phyloP scores from a whole-genome alignment of 1,140 invertebrate species.

The Brachystomella parvula region DNA sequence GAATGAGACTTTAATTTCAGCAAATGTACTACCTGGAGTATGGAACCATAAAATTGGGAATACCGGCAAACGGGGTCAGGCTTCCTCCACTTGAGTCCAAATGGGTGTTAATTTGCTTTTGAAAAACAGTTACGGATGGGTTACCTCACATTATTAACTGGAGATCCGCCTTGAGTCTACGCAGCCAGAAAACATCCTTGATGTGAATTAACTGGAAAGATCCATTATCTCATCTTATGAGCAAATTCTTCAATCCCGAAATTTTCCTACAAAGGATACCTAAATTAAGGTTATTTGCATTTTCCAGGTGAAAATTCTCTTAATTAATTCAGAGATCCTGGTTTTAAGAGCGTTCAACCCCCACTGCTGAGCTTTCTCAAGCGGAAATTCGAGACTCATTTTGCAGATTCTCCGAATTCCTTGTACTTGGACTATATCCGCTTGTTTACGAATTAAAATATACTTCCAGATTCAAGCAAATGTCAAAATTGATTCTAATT shows the following conservation, averaged over 20 bases:
- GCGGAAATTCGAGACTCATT: neutral
- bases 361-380: neutral
- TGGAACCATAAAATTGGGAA: neutral
- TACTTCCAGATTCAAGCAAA: no score
- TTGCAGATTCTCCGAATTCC: neutral
- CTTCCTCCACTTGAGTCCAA: neutral
- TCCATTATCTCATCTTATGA: neutral
- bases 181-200: neutral
- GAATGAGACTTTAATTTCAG: neutral
- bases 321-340: no score
- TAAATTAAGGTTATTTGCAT: neutral
- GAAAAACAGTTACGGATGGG: neutral
- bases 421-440: no score
- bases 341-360: no score
- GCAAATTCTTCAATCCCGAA: neutral
- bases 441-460: no score
- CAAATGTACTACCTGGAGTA: neutral
- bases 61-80: neutral
- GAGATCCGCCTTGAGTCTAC: slow-evolving; percentile 2
- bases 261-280: neutral
- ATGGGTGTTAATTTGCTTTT: neutral
- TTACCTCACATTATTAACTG: neutral
- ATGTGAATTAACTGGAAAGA: slow-evolving; percentile 6
- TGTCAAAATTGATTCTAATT: no score
- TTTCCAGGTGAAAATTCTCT: no score